Percentiles rank a stretch among this genome's conserved stretches.
phyloP scores from a whole-genome alignment of 2,888 invertebrate genomes.

The Lasioglossum leucozonium region DNA sequence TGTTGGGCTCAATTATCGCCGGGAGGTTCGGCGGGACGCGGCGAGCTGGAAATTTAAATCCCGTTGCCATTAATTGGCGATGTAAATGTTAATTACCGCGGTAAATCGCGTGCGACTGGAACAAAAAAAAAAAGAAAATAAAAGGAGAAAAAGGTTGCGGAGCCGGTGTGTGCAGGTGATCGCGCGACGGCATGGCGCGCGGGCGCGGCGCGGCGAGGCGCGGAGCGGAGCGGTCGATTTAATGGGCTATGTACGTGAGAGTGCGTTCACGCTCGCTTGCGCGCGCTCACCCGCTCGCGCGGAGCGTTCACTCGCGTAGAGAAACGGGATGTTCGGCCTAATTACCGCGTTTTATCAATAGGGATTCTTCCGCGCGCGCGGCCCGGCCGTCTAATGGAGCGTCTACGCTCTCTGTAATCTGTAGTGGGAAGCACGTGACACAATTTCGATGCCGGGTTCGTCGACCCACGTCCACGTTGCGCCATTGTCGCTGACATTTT shows the following conservation, averaged over 20 bases:
- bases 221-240: conserved; percentile 13
- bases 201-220: not conserved
- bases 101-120: conserved; percentile 44
- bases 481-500: conserved; percentile 66
- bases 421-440: conserved; percentile 67
- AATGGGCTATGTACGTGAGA: conserved; percentile 30
- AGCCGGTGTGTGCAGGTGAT: conserved; percentile 29
- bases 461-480: conserved; percentile 60
- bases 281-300: conserved; percentile 1
- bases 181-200: not conserved
- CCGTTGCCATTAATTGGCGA: conserved; percentile 41
- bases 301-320: conserved; percentile 16
- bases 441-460: conserved; percentile 68
- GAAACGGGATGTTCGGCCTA: conserved; percentile 71
- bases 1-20: conserved; percentile 20
- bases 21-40: conserved; percentile 21
- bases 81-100: conserved; percentile 52
- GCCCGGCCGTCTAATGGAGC: conserved; percentile 57
- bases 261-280: conserved; percentile 13
- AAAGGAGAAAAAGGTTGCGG: not conserved
- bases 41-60: conserved; percentile 41
- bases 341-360: conserved; percentile 74
- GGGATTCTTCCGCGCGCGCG: conserved; percentile 67
- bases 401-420: conserved; percentile 64
- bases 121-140: not conserved